Evolutionary conservation across 2,797 vertebrate species (phyloP), one percentile per base, ranked within the genome.

Genomic region (Octomys mimax): DNA sequence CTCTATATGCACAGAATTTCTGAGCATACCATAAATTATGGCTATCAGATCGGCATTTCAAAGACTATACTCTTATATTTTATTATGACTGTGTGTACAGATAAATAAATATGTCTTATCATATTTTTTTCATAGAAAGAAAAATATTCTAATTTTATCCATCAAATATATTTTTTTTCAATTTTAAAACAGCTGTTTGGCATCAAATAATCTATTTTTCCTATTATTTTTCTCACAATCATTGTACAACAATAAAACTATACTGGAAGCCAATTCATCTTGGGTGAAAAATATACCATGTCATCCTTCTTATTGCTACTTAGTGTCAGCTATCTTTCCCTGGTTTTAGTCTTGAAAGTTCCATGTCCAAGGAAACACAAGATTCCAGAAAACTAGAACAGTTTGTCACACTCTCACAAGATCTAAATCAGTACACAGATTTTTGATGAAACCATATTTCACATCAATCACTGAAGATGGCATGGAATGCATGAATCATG

Each of bases 101-200:
- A 87, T 57, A 85, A 16, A 46, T 42, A 61, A 22, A 75, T 36
- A 2, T n/a, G 16, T 31, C 70, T 90, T 54, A 42, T 62, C n/a
- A 26, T 91, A 91, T n/a, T 86, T 91, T 49, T 78, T 68, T 83
- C 33, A 73, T 46, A 85, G 33, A 61, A 84, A 91, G 14, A 46
- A 22, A 21, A 61, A 26, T 82, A 57, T 83, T 81, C 6, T 62
- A n/a, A 26, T 85, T 33, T 81, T 73, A 13, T 31, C 49, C 9
- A 3, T 1, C 52, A 64, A 39, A 70, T 70, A 70, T 26, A 28
- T 21, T 61, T 12, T 33, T 33, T 61, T 82, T 80, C 70, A 79
- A 22, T 13, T 59, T 90, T 68, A 59, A 64, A 75, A 16, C 4
- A 70, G 91, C 22, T 59, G 54, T 42, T 80, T 84, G 36, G 31